Evolutionary conservation across 1,140 invertebrate genomes (phyloP).

Genomic region (Pararge aegeria): DNA sequence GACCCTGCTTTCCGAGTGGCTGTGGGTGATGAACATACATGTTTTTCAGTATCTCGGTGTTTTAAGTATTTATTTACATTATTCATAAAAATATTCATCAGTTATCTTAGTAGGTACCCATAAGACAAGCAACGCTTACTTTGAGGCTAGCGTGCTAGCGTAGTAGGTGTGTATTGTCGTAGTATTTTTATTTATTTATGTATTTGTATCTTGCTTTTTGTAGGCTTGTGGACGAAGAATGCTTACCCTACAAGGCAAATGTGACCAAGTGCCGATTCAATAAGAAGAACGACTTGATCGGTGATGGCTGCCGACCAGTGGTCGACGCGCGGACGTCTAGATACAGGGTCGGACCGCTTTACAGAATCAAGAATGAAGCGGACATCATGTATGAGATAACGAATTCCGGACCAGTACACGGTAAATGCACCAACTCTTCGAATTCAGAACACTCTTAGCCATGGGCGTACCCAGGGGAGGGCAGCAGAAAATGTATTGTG

Average conservation of each 20-base stretch:
- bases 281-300: slow-evolving; percentile 69
- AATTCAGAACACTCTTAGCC: no score
- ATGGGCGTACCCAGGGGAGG: no score
- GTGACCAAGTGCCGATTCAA: slow-evolving; percentile 81
- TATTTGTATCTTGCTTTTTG: not conserved
- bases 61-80: no score
- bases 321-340: slow-evolving; percentile 79
- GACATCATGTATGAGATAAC: slow-evolving; percentile 96
- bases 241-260: slow-evolving; percentile 88
- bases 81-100: no score
- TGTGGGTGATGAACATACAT: no score
- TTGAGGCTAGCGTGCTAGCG: no score
- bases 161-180: no score
- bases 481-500: no score
- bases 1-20: no score
- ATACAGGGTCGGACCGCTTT: slow-evolving; percentile 92
- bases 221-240: slow-evolving; percentile 89
- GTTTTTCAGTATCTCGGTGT: no score
- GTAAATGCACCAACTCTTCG: slow-evolving; percentile 67
- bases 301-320: slow-evolving; percentile 77
- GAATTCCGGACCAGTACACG: slow-evolving; percentile 96
- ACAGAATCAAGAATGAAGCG: slow-evolving; percentile 86
- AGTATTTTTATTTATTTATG: slow-evolving; percentile 6
- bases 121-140: no score
- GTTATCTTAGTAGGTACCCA: no score